Percentiles rank a stretch among this genome's conserved stretches.
phyloP scores from a whole-genome alignment of 1,140 invertebrate genomes.

The Paralvinella palmiformis region DNA sequence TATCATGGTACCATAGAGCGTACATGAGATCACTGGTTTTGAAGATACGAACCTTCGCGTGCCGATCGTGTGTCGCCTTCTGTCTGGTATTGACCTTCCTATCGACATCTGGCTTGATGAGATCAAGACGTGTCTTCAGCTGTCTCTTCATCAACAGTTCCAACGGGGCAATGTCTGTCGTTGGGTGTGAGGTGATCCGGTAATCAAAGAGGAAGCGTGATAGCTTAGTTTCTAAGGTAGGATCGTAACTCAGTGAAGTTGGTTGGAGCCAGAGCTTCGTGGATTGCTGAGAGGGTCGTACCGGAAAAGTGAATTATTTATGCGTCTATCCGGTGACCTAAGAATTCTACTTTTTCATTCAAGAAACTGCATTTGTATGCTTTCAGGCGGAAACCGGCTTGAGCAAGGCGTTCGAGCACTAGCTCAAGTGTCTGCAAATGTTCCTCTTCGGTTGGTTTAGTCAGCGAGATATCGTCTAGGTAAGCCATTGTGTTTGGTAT shows the following conservation, averaged over 20 bases:
- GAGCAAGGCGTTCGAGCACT: slow-evolving; percentile 6
- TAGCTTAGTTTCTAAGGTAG: neutral
- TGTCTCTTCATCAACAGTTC: too few species aligned
- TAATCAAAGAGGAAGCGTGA: too few species aligned
- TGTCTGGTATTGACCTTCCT: too few species aligned
- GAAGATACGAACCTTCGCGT: too few species aligned
- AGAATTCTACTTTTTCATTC: slow-evolving; percentile 11
- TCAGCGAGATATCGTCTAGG: slow-evolving; percentile 21
- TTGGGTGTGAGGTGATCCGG: too few species aligned
- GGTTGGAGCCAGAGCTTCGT: neutral
- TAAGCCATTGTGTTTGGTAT: slow-evolving; percentile 21
- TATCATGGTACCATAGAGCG: too few species aligned
- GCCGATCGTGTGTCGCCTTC: too few species aligned
- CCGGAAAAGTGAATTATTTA: neutral
- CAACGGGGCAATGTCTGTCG: too few species aligned
- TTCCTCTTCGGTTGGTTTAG: slow-evolving; percentile 19
- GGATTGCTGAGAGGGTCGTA: neutral
- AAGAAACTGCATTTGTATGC: slow-evolving; percentile 10
- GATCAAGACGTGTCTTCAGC: too few species aligned
- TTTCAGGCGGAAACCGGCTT: slow-evolving; percentile 11
- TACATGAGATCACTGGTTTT: too few species aligned
- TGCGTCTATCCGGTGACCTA: slow-evolving; percentile 5
- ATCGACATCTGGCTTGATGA: too few species aligned
- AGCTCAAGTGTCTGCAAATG: slow-evolving; percentile 9
- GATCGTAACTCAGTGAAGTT: slow-evolving; percentile 5